Base-by-base conservation (phyloP, 1,140 invertebrate genomes). In the Penaeus japonicus region DNA sequence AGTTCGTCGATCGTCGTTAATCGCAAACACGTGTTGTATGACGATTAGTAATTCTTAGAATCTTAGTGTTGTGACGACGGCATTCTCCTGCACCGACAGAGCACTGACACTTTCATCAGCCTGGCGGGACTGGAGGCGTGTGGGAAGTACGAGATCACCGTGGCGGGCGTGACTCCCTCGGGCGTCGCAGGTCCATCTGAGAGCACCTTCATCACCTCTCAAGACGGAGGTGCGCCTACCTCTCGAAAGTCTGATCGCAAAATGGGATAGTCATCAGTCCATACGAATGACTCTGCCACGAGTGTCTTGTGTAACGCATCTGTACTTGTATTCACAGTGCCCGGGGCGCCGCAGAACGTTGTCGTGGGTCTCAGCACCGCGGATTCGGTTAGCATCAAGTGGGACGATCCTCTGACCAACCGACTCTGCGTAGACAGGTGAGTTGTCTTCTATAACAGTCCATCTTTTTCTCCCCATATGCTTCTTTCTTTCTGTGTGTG, bases 351-450 rank as follows among this genome's bases (percentile, higher is more conserved):
- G 10, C 3, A 81, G 24, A 78, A 81, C 85, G 85, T 87, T 35
- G 77, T 78, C 12, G 85, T 87, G 57, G 85, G 85, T 4, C 59
- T 87, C 85, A 55, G 55, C 55, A 87, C 85, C 22, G n/a, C 35
- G 57, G 73, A 62, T 1, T 80, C 85, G 12, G 70, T 87, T 24
- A 53, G 73, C 30, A 30, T 87, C 3, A 17, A 53, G 55, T 87
- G 85, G 85, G 81, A 87, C 85, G 47, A 87, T 39, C 85, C 85
- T 20, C 12, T 12, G 35, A 27, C 53, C 24, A 87, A 80, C 77
- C 54, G 47, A 2, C 77, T 81, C 35, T 87, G 85, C 22, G 32
- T 81, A 3, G 30, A 53, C 1, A 77, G 32, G 85, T 87, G 57
- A 80, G 55, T 84, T 4, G 32, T 10, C 24, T 22, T 39, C 4